phyloP scores from a whole-genome alignment of 2,797 vertebrate genomes.

The Epinephelus coioides region DNA sequence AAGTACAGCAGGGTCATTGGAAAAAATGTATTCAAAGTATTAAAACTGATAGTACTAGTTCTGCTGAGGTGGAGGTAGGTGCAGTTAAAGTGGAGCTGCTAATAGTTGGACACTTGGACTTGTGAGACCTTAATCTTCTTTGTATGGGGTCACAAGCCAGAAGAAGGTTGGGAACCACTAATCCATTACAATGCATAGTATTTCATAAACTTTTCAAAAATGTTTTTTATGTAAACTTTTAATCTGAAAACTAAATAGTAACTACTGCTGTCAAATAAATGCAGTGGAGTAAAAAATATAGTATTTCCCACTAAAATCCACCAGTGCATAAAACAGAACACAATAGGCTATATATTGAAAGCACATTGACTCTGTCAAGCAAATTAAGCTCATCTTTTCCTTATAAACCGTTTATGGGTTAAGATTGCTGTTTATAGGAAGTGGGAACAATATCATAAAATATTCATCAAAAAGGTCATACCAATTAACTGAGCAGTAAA shows the following conservation, averaged over 20 bases:
- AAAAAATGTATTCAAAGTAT: neutral
- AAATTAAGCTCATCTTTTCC: constrained; percentile 29
- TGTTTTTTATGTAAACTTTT: neutral
- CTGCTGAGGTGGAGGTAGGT: neutral
- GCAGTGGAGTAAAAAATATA: neutral
- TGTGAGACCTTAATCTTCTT: neutral
- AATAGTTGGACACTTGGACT: neutral
- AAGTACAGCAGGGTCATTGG: neutral
- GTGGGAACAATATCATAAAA: constrained; percentile 52
- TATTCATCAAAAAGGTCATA: constrained; percentile 53
- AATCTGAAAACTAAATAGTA: neutral
- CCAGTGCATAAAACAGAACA: neutral
- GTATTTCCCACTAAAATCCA: neutral
- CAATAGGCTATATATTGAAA: neutral
- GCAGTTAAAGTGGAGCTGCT: no score
- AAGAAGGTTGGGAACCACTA: neutral
- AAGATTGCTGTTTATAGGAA: constrained; percentile 48
- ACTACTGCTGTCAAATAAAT: neutral
- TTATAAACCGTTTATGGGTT: constrained; percentile 38
- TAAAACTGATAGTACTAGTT: neutral
- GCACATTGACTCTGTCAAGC: constrained; percentile 3
- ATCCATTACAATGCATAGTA: neutral
- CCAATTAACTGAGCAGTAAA: constrained; percentile 56
- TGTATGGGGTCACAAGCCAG: neutral
- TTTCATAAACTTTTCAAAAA: neutral